Evolutionary conservation across 2,888 invertebrate genomes (phyloP).

Genomic region (Proisotoma minuta): DNA sequence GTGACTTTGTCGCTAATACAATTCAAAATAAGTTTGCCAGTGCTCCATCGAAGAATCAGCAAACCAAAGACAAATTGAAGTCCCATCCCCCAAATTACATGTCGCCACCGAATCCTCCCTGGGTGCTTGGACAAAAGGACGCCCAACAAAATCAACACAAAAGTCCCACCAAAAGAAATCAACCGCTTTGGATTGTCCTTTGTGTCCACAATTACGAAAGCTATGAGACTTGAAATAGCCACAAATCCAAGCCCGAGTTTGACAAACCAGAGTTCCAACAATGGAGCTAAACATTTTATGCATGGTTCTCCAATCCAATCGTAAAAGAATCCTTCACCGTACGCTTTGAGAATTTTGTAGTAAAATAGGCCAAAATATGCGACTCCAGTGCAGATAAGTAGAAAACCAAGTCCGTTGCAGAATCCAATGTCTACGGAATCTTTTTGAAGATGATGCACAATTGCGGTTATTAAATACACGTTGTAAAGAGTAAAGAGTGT

Average conservation of each 20-base stretch:
- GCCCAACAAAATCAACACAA: conserved; percentile 60
- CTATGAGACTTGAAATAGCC: conserved; percentile 53
- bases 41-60: conserved; percentile 75
- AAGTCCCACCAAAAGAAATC: conserved; percentile 64
- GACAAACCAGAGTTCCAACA: too few species aligned
- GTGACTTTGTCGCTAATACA: conserved; percentile 63
- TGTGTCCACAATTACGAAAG: conserved; percentile 63
- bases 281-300: too few species aligned
- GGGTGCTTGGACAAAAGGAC: conserved; percentile 62
- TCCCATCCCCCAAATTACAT: conserved; percentile 70
- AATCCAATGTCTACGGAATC: conserved; percentile 46
- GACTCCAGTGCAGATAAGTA: conserved; percentile 61
- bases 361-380: conserved; percentile 63
- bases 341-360: conserved; percentile 60
- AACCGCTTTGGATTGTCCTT: conserved; percentile 58
- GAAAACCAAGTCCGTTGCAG: conserved; percentile 69
- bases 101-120: conserved; percentile 66
- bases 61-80: conserved; percentile 80
- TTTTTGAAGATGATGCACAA: conserved; percentile 26
- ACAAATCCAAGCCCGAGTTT: neutral
- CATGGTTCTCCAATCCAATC: too few species aligned
- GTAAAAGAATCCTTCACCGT: too few species aligned
- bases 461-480: conserved; percentile 36
- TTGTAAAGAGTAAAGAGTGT: conserved; percentile 27
- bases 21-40: conserved; percentile 66